phyloP scores from a whole-genome alignment of 2,888 invertebrate genomes.

The Dendrolimus houi region DNA sequence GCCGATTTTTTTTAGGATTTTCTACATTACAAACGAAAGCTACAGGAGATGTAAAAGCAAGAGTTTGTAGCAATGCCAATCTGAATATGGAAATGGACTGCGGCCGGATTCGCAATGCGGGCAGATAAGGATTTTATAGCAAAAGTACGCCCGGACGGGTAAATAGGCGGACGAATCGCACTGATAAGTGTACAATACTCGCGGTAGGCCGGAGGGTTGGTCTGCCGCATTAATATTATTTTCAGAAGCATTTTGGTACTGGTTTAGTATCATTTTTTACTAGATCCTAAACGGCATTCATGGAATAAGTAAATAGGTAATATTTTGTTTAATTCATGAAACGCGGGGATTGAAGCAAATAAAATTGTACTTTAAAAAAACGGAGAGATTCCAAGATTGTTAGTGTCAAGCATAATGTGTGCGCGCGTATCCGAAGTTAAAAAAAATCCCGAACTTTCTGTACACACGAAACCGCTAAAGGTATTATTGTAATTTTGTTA shows the following conservation, averaged over 20 bases:
- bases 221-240: neutral
- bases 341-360: no score
- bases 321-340: no score
- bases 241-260: neutral
- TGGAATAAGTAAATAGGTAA: no score
- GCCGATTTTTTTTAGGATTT: no score
- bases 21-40: no score
- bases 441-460: no score
- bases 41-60: neutral
- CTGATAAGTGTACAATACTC: conserved; percentile 36
- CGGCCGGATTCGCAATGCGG: conserved; percentile 59
- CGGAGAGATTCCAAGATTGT: no score
- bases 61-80: conserved; percentile 32
- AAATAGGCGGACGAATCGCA: conserved; percentile 39
- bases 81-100: conserved; percentile 62
- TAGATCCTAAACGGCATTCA: neutral
- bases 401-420: no score
- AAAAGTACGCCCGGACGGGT: conserved; percentile 34
- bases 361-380: no score
- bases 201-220: conserved; percentile 8
- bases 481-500: no score
- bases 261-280: neutral
- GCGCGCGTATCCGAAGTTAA: no score
- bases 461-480: no score
- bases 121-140: conserved; percentile 65